These are phyloP conservation scores for Hydrozoanthus tunicans DNA, from an alignment of 64 coral and sea anemone genomes.

Conservation along the genomic window DNA sequence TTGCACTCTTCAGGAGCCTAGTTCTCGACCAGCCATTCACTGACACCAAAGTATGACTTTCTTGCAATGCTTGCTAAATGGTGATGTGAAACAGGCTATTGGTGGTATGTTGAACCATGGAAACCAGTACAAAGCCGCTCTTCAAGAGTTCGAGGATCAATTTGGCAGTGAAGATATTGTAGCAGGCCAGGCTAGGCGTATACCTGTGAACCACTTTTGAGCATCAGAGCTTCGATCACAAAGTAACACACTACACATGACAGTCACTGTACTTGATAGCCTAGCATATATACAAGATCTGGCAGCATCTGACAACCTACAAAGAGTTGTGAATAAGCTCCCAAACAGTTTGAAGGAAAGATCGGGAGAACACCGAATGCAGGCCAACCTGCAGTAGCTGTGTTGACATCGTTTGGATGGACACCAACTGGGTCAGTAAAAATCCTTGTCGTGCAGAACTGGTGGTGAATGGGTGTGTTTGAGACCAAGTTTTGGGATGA, in stretches of 20 bases:
- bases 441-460: slow-evolving; percentile 11
- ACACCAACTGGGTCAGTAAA: slow-evolving; percentile 35
- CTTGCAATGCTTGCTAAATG: slow-evolving; percentile 30
- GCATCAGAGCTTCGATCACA: slow-evolving; percentile 47
- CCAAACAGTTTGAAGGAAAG: slow-evolving; percentile 52
- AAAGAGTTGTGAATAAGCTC: slow-evolving; percentile 62
- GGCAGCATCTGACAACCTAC: slow-evolving; percentile 49
- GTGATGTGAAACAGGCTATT: slow-evolving; percentile 53
- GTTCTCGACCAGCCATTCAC: slow-evolving; percentile 70
- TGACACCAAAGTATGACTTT: slow-evolving; percentile 62
- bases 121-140: slow-evolving; percentile 57
- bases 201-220: slow-evolving; percentile 56
- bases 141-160: slow-evolving; percentile 61
- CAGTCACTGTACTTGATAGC: slow-evolving; percentile 60
- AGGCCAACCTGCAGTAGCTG: slow-evolving; percentile 53
- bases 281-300: slow-evolving; percentile 54
- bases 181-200: slow-evolving; percentile 5
- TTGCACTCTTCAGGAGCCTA: slow-evolving; percentile 59
- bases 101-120: slow-evolving; percentile 73
- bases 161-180: slow-evolving; percentile 62
- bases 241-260: slow-evolving; percentile 60
- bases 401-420: slow-evolving; percentile 64
- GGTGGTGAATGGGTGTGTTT: slow-evolving; percentile 50
- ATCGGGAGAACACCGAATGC: slow-evolving; percentile 64
- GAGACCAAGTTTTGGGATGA: slow-evolving; percentile 1